Percentiles rank a stretch among this genome's conserved stretches.
These are phyloP conservation scores for Ferrisia virgata DNA, from an alignment of 2,888 invertebrate genomes.

Conservation along the genomic window DNA sequence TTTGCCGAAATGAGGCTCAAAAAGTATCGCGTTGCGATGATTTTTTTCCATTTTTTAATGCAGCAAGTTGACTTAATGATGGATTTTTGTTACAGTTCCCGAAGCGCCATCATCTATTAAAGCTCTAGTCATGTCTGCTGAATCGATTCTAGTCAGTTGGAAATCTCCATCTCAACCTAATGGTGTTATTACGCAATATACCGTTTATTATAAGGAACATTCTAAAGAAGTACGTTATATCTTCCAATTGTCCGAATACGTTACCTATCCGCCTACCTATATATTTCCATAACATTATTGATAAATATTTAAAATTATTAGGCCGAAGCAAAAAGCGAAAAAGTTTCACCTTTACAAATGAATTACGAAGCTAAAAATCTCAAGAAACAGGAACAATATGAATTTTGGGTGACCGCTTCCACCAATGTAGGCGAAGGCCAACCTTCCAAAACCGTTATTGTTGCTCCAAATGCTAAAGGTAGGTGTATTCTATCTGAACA, in stretches of 20 bases:
- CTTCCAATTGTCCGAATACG: background rate
- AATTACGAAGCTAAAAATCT: constrained; percentile 83
- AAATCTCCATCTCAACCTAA: constrained; percentile 88
- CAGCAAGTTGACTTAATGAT: too few relatives aligned
- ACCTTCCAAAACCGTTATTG: constrained; percentile 79
- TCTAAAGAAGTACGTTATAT: constrained; percentile 49
- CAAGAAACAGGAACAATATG: constrained; percentile 76
- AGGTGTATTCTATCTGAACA: background rate
- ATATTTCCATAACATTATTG: too few relatives aligned
- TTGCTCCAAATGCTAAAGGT: constrained; percentile 80
- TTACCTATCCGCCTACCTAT: too few relatives aligned
- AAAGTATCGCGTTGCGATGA: too few relatives aligned
- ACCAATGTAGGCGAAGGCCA: constrained; percentile 93
- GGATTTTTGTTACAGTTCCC: constrained; percentile 64
- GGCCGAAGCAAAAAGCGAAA: constrained; percentile 48
- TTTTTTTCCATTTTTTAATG: too few relatives aligned
- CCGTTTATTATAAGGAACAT: constrained; percentile 65
- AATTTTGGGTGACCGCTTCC: constrained; percentile 92
- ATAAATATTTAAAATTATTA: background rate
- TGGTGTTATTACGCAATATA: constrained; percentile 89
- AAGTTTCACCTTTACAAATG: constrained; percentile 75
- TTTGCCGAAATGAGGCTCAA: too few relatives aligned
- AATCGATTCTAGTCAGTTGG: constrained; percentile 91
- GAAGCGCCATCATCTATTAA: constrained; percentile 91
- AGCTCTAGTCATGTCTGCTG: constrained; percentile 85